Conservation (phyloP, 2,888 invertebrate genomes). For the Plusia festucae region DNA sequence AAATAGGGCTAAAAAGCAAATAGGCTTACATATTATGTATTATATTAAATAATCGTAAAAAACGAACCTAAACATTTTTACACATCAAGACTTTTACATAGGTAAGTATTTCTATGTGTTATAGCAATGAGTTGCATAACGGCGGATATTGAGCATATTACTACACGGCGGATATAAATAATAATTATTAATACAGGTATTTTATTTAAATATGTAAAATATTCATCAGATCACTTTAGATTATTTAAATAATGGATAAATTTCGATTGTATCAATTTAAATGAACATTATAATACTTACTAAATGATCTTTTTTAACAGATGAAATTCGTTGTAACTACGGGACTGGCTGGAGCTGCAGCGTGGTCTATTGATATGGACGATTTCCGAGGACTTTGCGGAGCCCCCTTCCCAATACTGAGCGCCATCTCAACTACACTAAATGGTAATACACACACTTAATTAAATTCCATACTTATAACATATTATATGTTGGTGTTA, state of each 20-base stretch:
- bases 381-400: conserved; percentile 95
- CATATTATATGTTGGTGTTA: too few species aligned
- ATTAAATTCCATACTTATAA: too few species aligned
- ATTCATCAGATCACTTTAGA: background rate
- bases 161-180: too few species aligned
- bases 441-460: conserved; percentile 78
- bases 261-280: too few species aligned
- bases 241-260: background rate
- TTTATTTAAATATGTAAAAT: background rate
- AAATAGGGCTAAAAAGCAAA: conserved; percentile 30
- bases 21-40: background rate
- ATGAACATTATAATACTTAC: too few species aligned
- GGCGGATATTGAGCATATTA: too few species aligned
- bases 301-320: conserved; percentile 71
- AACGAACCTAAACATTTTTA: background rate
- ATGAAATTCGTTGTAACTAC: conserved; percentile 90
- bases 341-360: conserved; percentile 92
- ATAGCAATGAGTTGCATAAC: background rate
- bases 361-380: conserved; percentile 93
- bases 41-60: background rate
- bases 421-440: conserved; percentile 88
- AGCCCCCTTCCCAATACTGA: conserved; percentile 91
- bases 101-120: too few species aligned
- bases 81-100: too few species aligned
- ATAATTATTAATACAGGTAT: too few species aligned